These are phyloP conservation scores for Gavialis gangeticus DNA, from an alignment of 2,113 vertebrate species.

Conservation along the genomic window DNA sequence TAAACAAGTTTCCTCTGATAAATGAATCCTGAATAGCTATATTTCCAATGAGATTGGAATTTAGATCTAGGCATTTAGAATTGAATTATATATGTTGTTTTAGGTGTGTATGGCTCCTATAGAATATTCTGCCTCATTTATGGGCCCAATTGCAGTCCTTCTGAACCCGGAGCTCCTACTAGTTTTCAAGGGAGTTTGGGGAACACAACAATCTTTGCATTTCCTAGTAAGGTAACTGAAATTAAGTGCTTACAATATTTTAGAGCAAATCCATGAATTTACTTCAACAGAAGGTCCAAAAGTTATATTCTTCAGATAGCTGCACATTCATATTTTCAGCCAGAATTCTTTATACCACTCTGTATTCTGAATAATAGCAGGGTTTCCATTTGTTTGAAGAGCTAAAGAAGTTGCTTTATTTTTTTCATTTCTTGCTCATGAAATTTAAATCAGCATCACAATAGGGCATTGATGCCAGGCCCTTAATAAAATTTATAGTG, in stretches of 20 bases:
- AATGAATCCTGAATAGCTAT: background rate
- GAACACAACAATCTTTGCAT: constrained; percentile 45
- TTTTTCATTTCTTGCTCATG: constrained; percentile 53
- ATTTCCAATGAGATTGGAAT: background rate
- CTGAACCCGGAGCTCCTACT: constrained; percentile 22
- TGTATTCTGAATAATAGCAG: background rate
- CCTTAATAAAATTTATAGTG: constrained; percentile 49
- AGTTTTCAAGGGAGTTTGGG: background rate
- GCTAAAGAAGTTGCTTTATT: constrained; percentile 6
- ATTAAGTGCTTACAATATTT: background rate
- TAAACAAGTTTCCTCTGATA: background rate
- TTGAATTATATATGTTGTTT: background rate
- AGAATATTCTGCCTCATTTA: background rate
- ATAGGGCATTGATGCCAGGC: constrained; percentile 54
- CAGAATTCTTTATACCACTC: background rate
- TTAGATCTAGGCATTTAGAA: background rate
- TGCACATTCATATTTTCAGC: background rate
- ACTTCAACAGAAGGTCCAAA: background rate
- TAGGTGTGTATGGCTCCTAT: background rate
- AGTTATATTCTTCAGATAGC: background rate
- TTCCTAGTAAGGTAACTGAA: constrained; percentile 8
- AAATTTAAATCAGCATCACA: constrained; percentile 64
- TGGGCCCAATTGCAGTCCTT: background rate
- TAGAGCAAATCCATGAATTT: background rate
- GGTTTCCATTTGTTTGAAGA: constrained; percentile 31